Base-by-base conservation (phyloP, 2,888 invertebrate species). In the Metopia argyrocephala region DNA sequence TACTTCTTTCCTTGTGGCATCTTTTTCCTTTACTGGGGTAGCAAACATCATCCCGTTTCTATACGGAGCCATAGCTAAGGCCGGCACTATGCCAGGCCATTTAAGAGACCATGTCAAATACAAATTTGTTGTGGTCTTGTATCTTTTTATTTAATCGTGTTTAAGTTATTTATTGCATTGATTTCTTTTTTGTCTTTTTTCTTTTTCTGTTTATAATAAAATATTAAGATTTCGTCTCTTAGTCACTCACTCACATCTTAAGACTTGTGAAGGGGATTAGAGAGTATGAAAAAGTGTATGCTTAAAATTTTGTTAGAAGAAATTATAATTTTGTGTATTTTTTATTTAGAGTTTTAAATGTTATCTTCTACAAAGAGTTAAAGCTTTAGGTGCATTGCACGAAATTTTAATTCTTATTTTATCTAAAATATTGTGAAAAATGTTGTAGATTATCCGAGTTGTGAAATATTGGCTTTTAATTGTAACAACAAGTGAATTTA, bases 61-160 rank as follows among this genome's bases (percentile, higher is more conserved):
- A 18, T 48, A n/a, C 18, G n/a, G 15, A n/a, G 31, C 6, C 6
- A 28, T 38, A 9, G 21, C 15, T 20, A 50, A 50, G 38, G 1
- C 38, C 3, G 38, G 12, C 54, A n/a, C 12, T 57, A 66, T 18
- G 23, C 59, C 59, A 46, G 65, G 45, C 78, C 76, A 81, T 74
- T 81, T 81, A 81, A 81, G 81, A 78, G 74, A 78, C 81, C 81
- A 81, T 81, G 81, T 76, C 78, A 76, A 76, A 81, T 81, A 81
- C 69, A 80, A 80, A 80, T 80, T 80, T 76, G 80, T 76, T 76
- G 76, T 74, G 76, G 80, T 80, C 73, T 80, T 64, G 64, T 74
- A 80, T 76, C 76, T 73, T 76, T 76, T 76, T 80, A 79, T 81
- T 81, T 81, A 81, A 81, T 81, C 81, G 81, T 76, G 76, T 81